phyloP scores from a whole-genome alignment of 2,113 vertebrate genomes.

The Motacilla alba region DNA sequence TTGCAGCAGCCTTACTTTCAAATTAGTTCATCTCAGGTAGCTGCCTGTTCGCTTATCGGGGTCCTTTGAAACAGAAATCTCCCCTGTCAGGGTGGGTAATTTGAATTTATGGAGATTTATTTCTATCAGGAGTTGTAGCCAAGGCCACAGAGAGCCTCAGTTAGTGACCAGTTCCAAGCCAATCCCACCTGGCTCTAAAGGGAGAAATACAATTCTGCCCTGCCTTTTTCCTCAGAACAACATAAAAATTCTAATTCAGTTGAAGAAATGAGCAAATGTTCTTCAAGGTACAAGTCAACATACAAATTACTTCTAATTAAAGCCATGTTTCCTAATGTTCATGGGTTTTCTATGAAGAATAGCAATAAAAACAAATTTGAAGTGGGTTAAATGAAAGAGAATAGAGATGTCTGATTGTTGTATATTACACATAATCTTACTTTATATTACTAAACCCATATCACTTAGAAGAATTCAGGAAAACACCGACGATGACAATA shows the following conservation, averaged over 20 bases:
- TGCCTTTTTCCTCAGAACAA: neutral
- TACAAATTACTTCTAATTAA: slow-evolving; percentile 75
- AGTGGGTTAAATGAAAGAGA: slow-evolving; percentile 70
- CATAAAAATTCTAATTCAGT: slow-evolving; percentile 62
- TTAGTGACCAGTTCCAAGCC: neutral
- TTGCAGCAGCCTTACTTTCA: slow-evolving; percentile 57
- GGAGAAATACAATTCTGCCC: neutral
- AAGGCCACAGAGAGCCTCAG: neutral
- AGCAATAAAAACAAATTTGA: slow-evolving; percentile 50
- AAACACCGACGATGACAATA: slow-evolving; percentile 37
- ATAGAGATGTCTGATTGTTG: slow-evolving; percentile 60
- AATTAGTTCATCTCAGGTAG: slow-evolving; percentile 67
- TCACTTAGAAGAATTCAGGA: slow-evolving; percentile 38
- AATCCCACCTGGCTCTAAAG: neutral
- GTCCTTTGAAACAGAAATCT: slow-evolving; percentile 10
- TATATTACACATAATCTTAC: slow-evolving; percentile 70
- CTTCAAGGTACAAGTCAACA: slow-evolving; percentile 72
- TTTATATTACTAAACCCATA: slow-evolving; percentile 59
- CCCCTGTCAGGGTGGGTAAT: neutral
- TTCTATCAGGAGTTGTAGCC: slow-evolving; percentile 5
- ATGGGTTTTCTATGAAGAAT: slow-evolving; percentile 61
- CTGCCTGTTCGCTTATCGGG: slow-evolving; percentile 14
- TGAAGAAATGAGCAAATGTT: slow-evolving; percentile 64
- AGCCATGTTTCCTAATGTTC: slow-evolving; percentile 66
- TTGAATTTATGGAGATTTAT: neutral